phyloP scores from a whole-genome alignment of 2,888 invertebrate species.

The Ochropleura leucogaster region DNA sequence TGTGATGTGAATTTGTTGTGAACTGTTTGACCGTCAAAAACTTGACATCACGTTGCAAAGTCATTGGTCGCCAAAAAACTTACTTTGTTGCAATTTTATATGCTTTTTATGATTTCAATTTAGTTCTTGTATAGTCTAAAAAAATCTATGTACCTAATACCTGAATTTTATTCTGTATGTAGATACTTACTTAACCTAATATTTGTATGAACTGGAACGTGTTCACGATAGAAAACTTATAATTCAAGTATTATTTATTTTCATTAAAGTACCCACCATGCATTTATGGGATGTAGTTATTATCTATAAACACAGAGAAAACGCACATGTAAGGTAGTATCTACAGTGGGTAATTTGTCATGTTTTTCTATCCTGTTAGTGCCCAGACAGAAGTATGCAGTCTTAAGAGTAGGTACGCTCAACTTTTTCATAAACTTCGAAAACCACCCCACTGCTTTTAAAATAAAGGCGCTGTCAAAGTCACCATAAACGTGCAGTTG shows the following conservation, averaged over 20 bases:
- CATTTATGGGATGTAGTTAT: not conserved
- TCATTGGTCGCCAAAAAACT: constrained; percentile 23
- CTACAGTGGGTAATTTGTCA: not conserved
- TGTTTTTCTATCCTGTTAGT: constrained; percentile 49
- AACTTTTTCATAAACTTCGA: not conserved
- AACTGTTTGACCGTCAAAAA: constrained; percentile 21
- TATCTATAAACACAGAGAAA: constrained; percentile 7
- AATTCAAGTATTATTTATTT: too few species aligned
- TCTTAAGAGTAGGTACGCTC: constrained; percentile 45
- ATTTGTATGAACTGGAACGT: not conserved
- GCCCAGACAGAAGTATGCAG: constrained; percentile 39
- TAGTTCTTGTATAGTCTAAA: not conserved
- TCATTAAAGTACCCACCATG: not conserved
- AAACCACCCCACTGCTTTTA: not conserved
- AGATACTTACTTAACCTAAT: not conserved
- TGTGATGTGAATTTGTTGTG: constrained; percentile 7
- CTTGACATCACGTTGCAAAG: constrained; percentile 14
- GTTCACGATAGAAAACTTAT: too few species aligned
- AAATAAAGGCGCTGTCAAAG: constrained; percentile 24
- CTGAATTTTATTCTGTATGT: not conserved
- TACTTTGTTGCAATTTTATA: constrained; percentile 28
- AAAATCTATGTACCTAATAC: not conserved
- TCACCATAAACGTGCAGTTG: not conserved
- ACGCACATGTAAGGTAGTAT: not conserved
- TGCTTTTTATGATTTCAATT: constrained; percentile 24